Evolutionary conservation across 2,113 vertebrate species (phyloP), one percentile per base, ranked within the genome.

Genomic region (Chamaea fasciata): DNA sequence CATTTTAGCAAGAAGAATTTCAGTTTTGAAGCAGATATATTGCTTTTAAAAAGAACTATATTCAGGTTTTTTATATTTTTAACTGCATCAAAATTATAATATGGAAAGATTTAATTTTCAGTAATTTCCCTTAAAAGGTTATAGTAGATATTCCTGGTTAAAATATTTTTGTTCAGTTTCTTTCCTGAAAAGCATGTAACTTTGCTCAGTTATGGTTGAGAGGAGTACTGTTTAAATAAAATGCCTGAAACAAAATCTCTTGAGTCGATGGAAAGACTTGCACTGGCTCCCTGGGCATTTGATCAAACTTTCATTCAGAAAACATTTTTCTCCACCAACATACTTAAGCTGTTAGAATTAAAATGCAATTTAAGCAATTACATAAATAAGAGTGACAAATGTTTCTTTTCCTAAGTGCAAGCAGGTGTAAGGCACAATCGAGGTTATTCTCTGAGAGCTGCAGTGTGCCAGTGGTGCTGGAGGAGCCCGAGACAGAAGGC

Each of bases 281-380:
- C 71, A 28, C 63, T 0, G 0, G 55, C n/a, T 94, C 63, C 55
- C 80, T 31, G 64, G 92, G 92, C 79, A 59, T 86, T 70, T 62
- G 76, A 74, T 94, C 88, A 93, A 89, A 50, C 47, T 95, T 90
- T 28, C 91, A 91, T 94, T 96, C 89, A 94, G 76, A 94, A 95
- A 94, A 78, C 22, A 63, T 93, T 96, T 94, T 90, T 67, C 71
- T 90, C 68, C 60, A 81, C 83, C 50, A 67, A 47, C 76, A 64
- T 60, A 74, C 89, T 94, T 95, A 93, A 89, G 83, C 92, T 63
- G 83, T 74, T 95, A 89, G 79, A 94, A 96, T 93, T 93, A 93
- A 96, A 95, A 94, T 13, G 80, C 68, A 89, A 71, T 96, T 95
- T 70, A 83, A 93, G 76, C 80, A 94, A 97, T 95, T 97, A 87